Percentiles rank a stretch among this genome's conserved stretches.
These are phyloP conservation scores for Eupithecia insigniata DNA, from an alignment of 2,888 invertebrate genomes.

Conservation along the genomic window DNA sequence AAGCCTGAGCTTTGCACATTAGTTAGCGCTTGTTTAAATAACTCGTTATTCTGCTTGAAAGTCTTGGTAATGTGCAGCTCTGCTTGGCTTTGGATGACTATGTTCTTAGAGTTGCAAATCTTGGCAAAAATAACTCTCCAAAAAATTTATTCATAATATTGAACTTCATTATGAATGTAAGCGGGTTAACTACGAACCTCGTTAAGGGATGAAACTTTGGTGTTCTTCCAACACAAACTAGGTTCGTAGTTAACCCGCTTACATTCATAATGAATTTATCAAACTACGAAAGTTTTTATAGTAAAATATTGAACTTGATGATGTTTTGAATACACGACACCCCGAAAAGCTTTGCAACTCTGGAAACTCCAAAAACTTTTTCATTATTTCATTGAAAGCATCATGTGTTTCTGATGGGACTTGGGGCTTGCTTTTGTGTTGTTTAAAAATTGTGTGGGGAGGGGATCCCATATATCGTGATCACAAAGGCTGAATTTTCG, in stretches of 20 bases:
- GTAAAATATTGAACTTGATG: too few relatives aligned
- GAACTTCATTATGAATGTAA: too few relatives aligned
- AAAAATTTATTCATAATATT: background rate
- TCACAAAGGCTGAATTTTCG: background rate
- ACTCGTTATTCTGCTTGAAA: slow-evolving; percentile 9
- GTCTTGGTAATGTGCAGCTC: slow-evolving; percentile 50
- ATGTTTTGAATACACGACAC: background rate
- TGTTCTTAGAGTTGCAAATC: slow-evolving; percentile 43
- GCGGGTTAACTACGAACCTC: too few relatives aligned
- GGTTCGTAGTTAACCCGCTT: too few relatives aligned
- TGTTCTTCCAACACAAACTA: too few relatives aligned
- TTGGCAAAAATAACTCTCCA: slow-evolving; percentile 7
- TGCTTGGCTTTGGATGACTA: slow-evolving; percentile 55
- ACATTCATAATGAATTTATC: too few relatives aligned
- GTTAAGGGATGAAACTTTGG: too few relatives aligned
- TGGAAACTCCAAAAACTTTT: background rate
- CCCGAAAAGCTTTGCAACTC: slow-evolving; percentile 35
- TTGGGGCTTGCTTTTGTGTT: slow-evolving; percentile 24
- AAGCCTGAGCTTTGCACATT: slow-evolving; percentile 56
- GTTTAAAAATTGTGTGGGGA: slow-evolving; percentile 1
- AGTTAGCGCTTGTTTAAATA: slow-evolving; percentile 36
- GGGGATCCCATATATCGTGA: background rate
- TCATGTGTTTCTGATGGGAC: slow-evolving; percentile 11
- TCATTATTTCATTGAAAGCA: background rate
- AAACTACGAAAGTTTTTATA: too few relatives aligned